Percentiles rank a stretch among this genome's conserved stretches.
These are phyloP conservation scores for Montipora sp. DNA, from an alignment of 64 coral and sea anemone genomes.

Conservation along the genomic window DNA sequence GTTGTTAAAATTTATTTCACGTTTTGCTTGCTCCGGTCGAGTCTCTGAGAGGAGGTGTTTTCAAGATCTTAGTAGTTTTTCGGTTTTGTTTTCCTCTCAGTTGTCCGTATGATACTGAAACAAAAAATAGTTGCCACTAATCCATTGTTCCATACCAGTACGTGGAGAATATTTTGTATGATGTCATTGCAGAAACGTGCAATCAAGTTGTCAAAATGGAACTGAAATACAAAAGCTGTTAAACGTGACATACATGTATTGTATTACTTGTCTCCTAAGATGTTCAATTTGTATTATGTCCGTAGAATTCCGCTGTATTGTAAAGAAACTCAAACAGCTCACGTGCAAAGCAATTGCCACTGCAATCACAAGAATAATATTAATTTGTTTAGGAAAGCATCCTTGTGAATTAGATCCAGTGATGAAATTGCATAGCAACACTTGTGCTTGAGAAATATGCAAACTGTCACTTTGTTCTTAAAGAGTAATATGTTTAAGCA, in stretches of 20 bases:
- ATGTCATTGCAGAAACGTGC: slow-evolving; percentile 11
- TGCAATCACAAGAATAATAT: background rate
- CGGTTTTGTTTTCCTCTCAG: background rate
- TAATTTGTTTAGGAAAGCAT: background rate
- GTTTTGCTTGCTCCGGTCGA: background rate
- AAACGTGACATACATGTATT: background rate
- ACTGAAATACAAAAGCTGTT: background rate
- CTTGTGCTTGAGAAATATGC: background rate
- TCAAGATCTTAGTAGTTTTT: background rate
- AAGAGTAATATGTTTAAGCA: background rate
- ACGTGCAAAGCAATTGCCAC: background rate
- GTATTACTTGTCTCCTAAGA: background rate
- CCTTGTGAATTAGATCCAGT: background rate
- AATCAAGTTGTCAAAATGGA: background rate
- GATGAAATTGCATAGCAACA: slow-evolving; percentile 21
- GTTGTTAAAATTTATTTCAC: background rate
- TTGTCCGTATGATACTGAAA: background rate
- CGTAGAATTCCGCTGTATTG: background rate
- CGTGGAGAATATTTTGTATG: slow-evolving; percentile 1
- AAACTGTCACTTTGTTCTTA: background rate
- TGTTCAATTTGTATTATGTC: background rate
- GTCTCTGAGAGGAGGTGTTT: background rate
- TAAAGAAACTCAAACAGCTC: background rate
- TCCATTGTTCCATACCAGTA: background rate
- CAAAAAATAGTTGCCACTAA: background rate